These are phyloP conservation scores for Gallinago paraguaiae DNA, from an alignment of 2,113 vertebrate species.

Conservation along the genomic window DNA sequence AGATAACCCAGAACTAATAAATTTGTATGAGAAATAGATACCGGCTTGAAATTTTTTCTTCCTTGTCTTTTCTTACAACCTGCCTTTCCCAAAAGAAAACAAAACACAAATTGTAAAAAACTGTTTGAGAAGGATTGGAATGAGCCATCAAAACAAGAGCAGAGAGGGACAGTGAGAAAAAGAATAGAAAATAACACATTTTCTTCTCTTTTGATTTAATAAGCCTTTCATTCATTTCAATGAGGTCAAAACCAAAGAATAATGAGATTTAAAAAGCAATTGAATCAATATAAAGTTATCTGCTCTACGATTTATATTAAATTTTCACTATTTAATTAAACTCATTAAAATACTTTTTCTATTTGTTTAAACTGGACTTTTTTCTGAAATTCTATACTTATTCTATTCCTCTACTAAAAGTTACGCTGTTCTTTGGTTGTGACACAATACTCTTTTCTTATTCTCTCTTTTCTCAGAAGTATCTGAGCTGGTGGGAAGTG, in stretches of 20 bases:
- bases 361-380: neutral
- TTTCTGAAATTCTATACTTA: neutral
- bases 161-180: neutral
- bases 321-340: neutral
- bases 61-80: neutral
- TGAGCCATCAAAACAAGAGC: neutral
- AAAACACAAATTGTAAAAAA: neutral
- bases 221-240: neutral
- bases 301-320: neutral
- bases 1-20: neutral
- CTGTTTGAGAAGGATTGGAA: neutral
- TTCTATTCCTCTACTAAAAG: neutral
- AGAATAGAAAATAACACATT: neutral
- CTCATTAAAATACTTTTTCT: neutral
- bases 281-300: neutral
- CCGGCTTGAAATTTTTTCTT: neutral
- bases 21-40: neutral
- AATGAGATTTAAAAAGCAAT: neutral
- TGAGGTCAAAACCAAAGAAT: neutral
- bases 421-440: neutral
- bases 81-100: neutral
- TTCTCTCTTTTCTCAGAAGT: neutral
- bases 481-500: rapidly evolving
- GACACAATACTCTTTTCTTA: neutral
- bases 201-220: neutral